phyloP scores from a whole-genome alignment of 1,140 invertebrate genomes.

The Listronotus oregonensis region DNA sequence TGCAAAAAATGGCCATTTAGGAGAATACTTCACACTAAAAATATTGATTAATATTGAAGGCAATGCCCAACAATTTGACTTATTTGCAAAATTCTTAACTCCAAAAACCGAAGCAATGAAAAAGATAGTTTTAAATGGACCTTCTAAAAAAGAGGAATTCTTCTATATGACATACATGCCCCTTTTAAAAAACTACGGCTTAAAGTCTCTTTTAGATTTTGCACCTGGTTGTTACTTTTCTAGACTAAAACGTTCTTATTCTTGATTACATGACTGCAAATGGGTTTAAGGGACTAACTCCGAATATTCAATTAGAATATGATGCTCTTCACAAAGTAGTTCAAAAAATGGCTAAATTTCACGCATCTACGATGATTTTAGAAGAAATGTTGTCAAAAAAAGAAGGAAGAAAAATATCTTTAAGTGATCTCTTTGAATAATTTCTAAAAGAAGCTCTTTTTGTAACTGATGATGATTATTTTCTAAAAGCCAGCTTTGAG shows the following conservation, averaged over 20 bases:
- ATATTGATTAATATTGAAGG: not conserved
- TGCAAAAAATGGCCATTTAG: constrained; percentile 24
- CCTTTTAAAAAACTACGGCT: constrained; percentile 3
- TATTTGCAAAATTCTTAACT: constrained; percentile 33
- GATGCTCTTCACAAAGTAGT: constrained; percentile 18
- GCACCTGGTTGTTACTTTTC: constrained; percentile 18
- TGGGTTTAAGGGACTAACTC: constrained; percentile 19
- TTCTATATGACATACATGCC: constrained; percentile 26
- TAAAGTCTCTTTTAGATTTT: constrained; percentile 18
- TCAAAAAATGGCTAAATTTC: constrained; percentile 35
- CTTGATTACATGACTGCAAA: constrained; percentile 23
- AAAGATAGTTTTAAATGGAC: not conserved
- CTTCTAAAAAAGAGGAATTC: constrained; percentile 35
- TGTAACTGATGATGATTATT: not conserved
- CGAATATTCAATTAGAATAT: constrained; percentile 6
- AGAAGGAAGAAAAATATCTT: not conserved
- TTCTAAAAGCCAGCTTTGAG: not conserved
- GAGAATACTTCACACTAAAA: constrained; percentile 28
- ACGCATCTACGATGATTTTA: constrained; percentile 34
- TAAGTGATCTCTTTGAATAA: constrained; percentile 35
- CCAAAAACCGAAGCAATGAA: constrained; percentile 17
- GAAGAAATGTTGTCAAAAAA: constrained; percentile 40
- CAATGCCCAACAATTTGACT: not conserved
- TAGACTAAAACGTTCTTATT: constrained; percentile 24
- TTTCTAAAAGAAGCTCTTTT: constrained; percentile 33